These are phyloP conservation scores for Zelleria hepariella DNA, from an alignment of 2,888 invertebrate species.

Conservation along the genomic window DNA sequence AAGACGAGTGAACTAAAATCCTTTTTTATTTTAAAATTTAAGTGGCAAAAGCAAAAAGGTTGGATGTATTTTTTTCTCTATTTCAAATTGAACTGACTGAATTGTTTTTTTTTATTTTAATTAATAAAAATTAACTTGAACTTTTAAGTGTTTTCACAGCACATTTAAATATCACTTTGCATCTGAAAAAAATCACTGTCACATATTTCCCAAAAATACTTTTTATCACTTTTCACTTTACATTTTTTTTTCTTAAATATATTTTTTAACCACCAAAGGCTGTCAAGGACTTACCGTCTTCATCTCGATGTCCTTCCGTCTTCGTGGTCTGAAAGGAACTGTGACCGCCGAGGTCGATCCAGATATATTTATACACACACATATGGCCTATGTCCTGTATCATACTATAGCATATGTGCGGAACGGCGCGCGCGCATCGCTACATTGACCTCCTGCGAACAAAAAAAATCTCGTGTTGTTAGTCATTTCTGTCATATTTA, in stretches of 20 bases:
- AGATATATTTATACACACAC: conserved; percentile 47
- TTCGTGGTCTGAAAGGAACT: conserved; percentile 48
- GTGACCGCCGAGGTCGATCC: conserved; percentile 44
- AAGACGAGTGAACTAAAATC: too few species aligned
- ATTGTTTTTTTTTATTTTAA: too few species aligned
- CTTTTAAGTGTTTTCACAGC: too few species aligned
- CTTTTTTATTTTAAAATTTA: too few species aligned
- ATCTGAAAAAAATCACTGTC: too few species aligned
- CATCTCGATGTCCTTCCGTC: conserved; percentile 62
- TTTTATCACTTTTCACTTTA: background rate
- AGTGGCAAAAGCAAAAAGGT: too few species aligned
- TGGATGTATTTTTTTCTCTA: too few species aligned
- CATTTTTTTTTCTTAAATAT: background rate
- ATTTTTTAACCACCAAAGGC: background rate
- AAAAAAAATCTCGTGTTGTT: background rate
- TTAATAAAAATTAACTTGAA: too few species aligned
- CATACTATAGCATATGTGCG: conserved; percentile 31
- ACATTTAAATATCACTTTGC: too few species aligned
- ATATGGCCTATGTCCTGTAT: conserved; percentile 34
- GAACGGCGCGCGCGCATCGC: conserved; percentile 28
- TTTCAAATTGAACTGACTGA: too few species aligned
- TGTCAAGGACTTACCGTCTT: conserved; percentile 66
- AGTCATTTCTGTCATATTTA: background rate
- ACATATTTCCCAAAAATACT: too few species aligned
- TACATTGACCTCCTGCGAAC: conserved; percentile 51